Evolutionary conservation across 2,888 invertebrate genomes (phyloP), one percentile per base, ranked within the genome.

Genomic region (Eupelmus urozonus): DNA sequence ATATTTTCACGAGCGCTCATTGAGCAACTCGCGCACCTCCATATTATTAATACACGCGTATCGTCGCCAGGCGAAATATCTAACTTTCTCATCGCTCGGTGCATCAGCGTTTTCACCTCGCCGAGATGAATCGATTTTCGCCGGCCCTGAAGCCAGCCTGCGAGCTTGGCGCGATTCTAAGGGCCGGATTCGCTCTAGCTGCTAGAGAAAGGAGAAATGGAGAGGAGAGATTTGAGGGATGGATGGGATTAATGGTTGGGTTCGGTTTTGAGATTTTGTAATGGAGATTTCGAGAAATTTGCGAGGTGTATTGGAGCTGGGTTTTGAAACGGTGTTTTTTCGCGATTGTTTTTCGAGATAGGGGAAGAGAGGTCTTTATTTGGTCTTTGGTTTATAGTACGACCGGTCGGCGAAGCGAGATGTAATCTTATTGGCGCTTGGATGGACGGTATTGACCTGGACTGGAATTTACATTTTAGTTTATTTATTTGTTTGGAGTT

Each of bases 81-180:
- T 49, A 71, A 71, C 71, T 71, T 71, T 71, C 71, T 60, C 60
- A 66, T 53, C 66, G 49, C 34, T 34, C 9, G 34, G n/a, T n/a
- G 2, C 45, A 51, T 29, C 16, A 23, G 40, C 53, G 67, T 57
- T 69, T 67, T 69, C 69, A 69, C 69, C 25, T n/a, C 42, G 7
- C n/a, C 13, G 27, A 67, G 57, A 69, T 69, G 42, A 55, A 57
- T 57, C 69, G 42, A 69, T 69, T 57, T 42, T 11, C 20, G 23
- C 18, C 55, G 18, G 25, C n/a, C 18, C 0, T 27, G 2, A 16
- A 1, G 29, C 29, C 13, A 16, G 9, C 27, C 2, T 25, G 57
- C 57, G 5, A 25, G 42, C 25, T 42, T 25, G 27, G 9, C 7
- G 1, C n/a, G n/a, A n/a, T 9, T 18, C n/a, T 13, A 9, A 16